phyloP scores from a whole-genome alignment of 1,140 invertebrate genomes.

The Drusus annulatus region DNA sequence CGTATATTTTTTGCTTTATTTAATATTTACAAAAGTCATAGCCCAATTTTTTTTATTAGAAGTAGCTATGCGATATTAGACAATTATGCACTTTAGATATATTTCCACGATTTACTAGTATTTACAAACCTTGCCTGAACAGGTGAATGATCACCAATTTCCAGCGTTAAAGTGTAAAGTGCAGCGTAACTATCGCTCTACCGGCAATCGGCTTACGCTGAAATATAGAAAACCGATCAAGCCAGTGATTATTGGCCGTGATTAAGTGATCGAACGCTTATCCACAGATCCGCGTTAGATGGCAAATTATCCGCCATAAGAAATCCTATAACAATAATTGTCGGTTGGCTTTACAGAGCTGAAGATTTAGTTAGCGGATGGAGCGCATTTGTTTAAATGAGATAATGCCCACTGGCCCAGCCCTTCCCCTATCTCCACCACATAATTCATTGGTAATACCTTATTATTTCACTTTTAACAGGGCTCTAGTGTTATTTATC shows the following conservation, averaged over 20 bases:
- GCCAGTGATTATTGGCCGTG: conserved; percentile 10
- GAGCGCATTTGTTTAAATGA: conserved; percentile 5
- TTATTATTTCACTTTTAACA: too few relatives aligned
- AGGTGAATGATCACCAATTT: too few relatives aligned
- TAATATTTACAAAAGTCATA: too few relatives aligned
- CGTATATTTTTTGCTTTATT: too few relatives aligned
- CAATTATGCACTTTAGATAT: too few relatives aligned
- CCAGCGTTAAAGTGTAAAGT: conserved; percentile 6
- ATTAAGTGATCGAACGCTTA: conserved; percentile 34
- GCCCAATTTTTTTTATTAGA: too few relatives aligned
- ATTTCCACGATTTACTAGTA: too few relatives aligned
- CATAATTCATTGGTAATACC: background rate
- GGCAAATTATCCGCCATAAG: background rate
- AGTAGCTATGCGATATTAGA: too few relatives aligned
- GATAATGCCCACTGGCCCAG: background rate
- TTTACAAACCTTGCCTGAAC: too few relatives aligned
- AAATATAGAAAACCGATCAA: conserved; percentile 21
- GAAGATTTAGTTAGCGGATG: conserved; percentile 13
- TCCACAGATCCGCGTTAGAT: conserved; percentile 7
- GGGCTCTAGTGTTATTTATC: too few relatives aligned
- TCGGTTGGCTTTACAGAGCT: background rate
- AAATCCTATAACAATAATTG: background rate
- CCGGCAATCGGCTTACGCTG: conserved; percentile 4
- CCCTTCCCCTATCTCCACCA: conserved; percentile 4
- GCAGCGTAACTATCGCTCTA: background rate